These are phyloP conservation scores for Drosophila azteca DNA, from an alignment of 1,140 invertebrate species.

Conservation along the genomic window DNA sequence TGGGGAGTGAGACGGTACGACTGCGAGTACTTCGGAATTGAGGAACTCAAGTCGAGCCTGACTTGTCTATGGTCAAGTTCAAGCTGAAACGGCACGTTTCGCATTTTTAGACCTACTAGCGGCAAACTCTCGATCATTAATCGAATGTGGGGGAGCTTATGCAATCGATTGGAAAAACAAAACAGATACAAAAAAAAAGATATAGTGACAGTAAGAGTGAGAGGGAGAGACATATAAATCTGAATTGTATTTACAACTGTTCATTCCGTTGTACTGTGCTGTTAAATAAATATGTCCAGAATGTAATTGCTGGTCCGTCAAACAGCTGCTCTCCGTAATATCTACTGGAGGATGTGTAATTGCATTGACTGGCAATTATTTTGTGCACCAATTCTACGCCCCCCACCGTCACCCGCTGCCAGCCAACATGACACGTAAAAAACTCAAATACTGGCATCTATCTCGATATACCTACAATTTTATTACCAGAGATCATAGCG, in stretches of 20 bases:
- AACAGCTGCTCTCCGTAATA: constrained; percentile 5
- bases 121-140: constrained; percentile 1
- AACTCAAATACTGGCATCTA: constrained; percentile 23
- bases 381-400: constrained; percentile 36
- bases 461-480: not conserved
- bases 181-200: constrained; percentile 9
- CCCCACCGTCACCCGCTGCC: constrained; percentile 5
- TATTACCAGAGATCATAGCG: constrained; percentile 26
- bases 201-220: no score
- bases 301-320: constrained; percentile 32
- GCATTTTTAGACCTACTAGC: constrained; percentile 46
- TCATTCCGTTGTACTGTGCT: constrained; percentile 7
- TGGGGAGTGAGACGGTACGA: constrained; percentile 1
- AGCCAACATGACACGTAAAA: constrained; percentile 17
- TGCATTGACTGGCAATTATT: constrained; percentile 50
- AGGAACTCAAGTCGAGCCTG: constrained; percentile 49
- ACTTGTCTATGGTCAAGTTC: constrained; percentile 67
- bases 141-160: not conserved
- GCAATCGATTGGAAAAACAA: not conserved
- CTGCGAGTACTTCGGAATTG: constrained; percentile 23
- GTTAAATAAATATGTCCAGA: constrained; percentile 49
- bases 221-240: not conserved
- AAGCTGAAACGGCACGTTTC: constrained; percentile 54
- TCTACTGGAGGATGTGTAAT: constrained; percentile 34
- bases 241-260: constrained; percentile 36